Evolutionary conservation across 2,888 invertebrate genomes (phyloP).

Genomic region (Leuctra nigra): DNA sequence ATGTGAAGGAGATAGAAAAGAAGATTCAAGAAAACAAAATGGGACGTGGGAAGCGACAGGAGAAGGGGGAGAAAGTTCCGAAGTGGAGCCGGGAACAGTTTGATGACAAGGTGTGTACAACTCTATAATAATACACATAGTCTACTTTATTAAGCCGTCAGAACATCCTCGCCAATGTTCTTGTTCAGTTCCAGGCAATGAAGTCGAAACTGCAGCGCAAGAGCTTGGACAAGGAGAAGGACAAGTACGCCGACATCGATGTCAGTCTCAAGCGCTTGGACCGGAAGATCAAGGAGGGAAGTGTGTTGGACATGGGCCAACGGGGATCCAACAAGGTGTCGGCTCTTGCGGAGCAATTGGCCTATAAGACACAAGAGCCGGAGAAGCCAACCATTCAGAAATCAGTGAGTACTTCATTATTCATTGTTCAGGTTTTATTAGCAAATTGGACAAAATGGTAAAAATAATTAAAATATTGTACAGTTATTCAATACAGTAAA

Average conservation of each 20-base stretch:
- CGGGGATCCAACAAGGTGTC: conserved; percentile 72
- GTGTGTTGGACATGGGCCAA: conserved; percentile 55
- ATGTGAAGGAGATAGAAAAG: conserved; percentile 82
- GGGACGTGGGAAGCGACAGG: conserved; percentile 49
- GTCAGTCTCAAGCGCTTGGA: conserved; percentile 63
- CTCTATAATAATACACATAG: too few species aligned
- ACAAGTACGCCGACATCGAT: conserved; percentile 67
- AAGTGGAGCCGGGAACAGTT: conserved; percentile 85
- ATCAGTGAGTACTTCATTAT: conserved; percentile 42
- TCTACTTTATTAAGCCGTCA: too few species aligned
- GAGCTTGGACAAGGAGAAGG: conserved; percentile 47
- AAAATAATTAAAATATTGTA: too few species aligned
- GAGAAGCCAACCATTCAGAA: conserved; percentile 43
- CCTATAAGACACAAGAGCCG: conserved; percentile 48
- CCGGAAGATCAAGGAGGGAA: conserved; percentile 71
- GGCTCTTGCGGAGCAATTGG: conserved; percentile 75
- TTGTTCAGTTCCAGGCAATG: conserved; percentile 57
- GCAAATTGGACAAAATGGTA: too few species aligned
- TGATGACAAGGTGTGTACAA: conserved; percentile 44
- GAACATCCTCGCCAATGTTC: neutral
- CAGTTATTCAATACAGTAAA: too few species aligned
- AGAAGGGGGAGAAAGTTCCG: conserved; percentile 68
- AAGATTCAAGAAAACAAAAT: conserved; percentile 74
- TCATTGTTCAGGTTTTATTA: too few species aligned
- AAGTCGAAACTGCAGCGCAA: conserved; percentile 48